Percentiles rank a stretch among this genome's conserved stretches.
Evolutionary conservation across 2,888 invertebrate genomes (phyloP).

Genomic region (Drosophila affinis): DNA sequence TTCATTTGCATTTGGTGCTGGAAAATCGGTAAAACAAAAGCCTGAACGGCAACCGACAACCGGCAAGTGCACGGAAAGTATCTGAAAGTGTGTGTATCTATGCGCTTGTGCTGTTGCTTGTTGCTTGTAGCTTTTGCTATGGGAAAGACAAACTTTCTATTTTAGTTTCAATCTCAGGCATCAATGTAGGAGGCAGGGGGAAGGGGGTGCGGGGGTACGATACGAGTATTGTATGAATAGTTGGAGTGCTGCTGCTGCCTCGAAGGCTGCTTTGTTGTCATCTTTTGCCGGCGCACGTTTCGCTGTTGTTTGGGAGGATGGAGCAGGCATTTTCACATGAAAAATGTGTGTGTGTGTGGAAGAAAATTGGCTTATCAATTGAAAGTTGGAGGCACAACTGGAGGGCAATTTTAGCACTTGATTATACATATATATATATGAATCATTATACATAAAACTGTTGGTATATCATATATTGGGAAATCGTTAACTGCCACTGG

Average conservation of each 20-base stretch:
- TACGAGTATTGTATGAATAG: conserved; percentile 15
- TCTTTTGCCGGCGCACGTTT: conserved; percentile 59
- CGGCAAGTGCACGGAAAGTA: conserved; percentile 46
- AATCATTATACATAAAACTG: conserved; percentile 12
- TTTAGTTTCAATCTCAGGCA: conserved; percentile 39
- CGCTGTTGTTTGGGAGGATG: conserved; percentile 13
- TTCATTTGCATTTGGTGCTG: conserved; percentile 64
- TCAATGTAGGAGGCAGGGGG: background rate
- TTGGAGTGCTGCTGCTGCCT: conserved; percentile 39
- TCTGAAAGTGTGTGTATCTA: background rate
- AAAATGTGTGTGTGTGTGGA: conserved; percentile 48
- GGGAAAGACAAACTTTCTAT: conserved; percentile 67
- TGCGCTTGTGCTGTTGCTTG: conserved; percentile 3
- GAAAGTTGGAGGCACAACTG: conserved; percentile 35
- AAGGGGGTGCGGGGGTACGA: background rate
- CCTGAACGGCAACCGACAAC: conserved; percentile 31
- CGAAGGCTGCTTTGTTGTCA: conserved; percentile 52
- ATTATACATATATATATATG: background rate
- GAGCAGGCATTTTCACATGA: conserved; percentile 60
- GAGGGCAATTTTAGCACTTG: conserved; percentile 34
- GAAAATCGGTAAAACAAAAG: conserved; percentile 66
- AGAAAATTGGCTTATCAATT: conserved; percentile 68
- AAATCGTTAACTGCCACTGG: conserved; percentile 25
- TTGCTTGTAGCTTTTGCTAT: conserved; percentile 23
- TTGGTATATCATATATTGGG: conserved; percentile 12